Conservation (phyloP, 30 jellyfish, hydroid and myxozoan species). For the Cassiopea xamachana region DNA sequence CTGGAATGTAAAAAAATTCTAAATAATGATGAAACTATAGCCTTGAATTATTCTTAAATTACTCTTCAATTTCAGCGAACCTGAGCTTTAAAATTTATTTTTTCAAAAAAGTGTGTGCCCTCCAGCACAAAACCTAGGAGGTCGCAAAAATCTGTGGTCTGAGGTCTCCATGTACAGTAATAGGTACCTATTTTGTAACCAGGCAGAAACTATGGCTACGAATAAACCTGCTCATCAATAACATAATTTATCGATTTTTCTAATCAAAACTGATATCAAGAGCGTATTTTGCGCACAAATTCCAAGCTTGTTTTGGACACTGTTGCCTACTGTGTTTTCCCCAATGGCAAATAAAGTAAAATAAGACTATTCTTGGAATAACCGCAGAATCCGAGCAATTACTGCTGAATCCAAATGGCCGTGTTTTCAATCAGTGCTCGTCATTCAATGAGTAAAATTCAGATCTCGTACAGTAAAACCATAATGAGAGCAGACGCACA, state of each 20-base stretch:
- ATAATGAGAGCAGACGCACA: no score
- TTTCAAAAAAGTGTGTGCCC: neutral
- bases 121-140: slow-evolving; percentile 8
- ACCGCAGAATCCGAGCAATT: neutral
- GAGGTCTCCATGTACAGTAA: neutral
- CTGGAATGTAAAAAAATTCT: no score
- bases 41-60: no score
- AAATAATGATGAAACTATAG: no score
- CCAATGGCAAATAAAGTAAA: neutral
- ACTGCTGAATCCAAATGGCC: no score
- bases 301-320: neutral
- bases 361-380: neutral
- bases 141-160: slow-evolving; percentile 17
- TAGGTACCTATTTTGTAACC: neutral
- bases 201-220: slow-evolving; percentile 5
- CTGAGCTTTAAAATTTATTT: no score
- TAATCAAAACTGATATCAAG: neutral
- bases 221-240: neutral
- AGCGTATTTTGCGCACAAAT: neutral
- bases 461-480: no score
- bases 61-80: no score
- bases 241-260: neutral
- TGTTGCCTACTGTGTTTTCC: neutral
- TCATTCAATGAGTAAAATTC: no score
- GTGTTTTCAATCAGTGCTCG: no score